These are phyloP conservation scores for Ceuthmochares aereus DNA, from an alignment of 2,113 vertebrate species.

Conservation along the genomic window DNA sequence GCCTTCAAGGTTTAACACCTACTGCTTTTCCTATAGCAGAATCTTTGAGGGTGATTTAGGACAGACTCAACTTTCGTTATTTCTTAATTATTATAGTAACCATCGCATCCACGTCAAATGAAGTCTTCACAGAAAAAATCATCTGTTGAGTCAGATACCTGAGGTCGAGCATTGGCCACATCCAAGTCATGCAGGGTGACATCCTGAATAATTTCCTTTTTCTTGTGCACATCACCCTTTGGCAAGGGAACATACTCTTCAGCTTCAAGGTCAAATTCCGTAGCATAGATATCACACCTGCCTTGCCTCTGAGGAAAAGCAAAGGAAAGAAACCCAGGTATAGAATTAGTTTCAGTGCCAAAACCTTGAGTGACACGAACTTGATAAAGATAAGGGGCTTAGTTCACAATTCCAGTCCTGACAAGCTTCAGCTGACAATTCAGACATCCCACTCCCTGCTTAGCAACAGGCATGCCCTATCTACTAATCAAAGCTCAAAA, in stretches of 20 bases:
- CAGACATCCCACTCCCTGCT: slow-evolving; percentile 62
- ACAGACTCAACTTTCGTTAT: not conserved
- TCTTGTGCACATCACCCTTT: slow-evolving; percentile 98
- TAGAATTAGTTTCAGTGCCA: slow-evolving; percentile 61
- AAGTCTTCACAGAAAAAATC: not conserved
- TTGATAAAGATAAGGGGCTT: slow-evolving; percentile 28
- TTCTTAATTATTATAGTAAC: not conserved
- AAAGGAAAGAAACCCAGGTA: slow-evolving; percentile 66
- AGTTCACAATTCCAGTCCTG: slow-evolving; percentile 66
- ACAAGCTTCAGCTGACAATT: slow-evolving; percentile 76
- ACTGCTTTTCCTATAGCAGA: not conserved
- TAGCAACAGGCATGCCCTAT: slow-evolving; percentile 73
- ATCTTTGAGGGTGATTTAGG: not conserved
- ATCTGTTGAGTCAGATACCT: slow-evolving; percentile 79
- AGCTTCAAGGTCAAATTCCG: slow-evolving; percentile 98
- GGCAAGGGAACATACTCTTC: slow-evolving; percentile 98
- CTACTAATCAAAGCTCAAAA: slow-evolving; percentile 72
- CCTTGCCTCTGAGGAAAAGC: slow-evolving; percentile 89
- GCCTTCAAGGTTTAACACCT: not conserved
- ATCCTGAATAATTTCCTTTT: slow-evolving; percentile 99
- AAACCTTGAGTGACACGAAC: slow-evolving; percentile 56
- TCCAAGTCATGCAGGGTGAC: slow-evolving; percentile 97
- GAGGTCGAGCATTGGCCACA: slow-evolving; percentile 93
- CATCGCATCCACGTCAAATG: not conserved
- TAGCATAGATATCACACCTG: slow-evolving; percentile 97